Conservation (phyloP, 2,797 vertebrate species). For the Pelodytes ibericus region DNA sequence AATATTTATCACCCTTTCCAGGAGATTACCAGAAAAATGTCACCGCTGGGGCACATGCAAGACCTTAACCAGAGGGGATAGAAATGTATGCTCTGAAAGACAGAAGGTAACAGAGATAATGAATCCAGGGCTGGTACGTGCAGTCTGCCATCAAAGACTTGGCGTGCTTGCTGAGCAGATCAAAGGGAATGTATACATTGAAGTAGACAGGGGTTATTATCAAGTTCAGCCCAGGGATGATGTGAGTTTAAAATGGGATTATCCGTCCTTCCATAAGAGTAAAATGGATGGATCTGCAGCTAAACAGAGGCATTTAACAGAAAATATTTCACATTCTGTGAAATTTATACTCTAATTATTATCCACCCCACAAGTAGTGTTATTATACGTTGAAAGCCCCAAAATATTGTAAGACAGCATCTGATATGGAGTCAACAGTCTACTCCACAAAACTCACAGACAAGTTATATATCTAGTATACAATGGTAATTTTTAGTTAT, state of each 20-base stretch:
- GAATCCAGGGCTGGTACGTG: background rate
- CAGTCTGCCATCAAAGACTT: slow-evolving; percentile 11
- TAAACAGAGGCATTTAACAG: too few species aligned
- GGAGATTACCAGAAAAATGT: slow-evolving; percentile 6
- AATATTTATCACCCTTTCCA: slow-evolving; percentile 17
- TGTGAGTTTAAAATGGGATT: background rate
- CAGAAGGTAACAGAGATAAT: background rate
- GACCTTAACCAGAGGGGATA: background rate
- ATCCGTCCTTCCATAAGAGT: background rate
- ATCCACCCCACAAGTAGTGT: too few species aligned
- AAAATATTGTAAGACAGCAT: too few species aligned
- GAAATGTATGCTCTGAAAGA: background rate
- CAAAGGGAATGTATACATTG: background rate
- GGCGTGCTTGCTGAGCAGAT: background rate
- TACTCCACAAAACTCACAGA: too few species aligned
- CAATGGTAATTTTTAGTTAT: too few species aligned
- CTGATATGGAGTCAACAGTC: too few species aligned
- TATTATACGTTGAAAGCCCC: too few species aligned
- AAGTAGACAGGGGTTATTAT: background rate
- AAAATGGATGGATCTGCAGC: background rate
- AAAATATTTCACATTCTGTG: too few species aligned
- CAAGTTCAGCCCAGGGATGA: background rate
- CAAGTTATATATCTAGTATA: too few species aligned
- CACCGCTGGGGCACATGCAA: background rate
- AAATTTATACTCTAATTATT: too few species aligned